Evolutionary conservation across 2,113 vertebrate genomes (phyloP).

Genomic region (Aramus guarauna): DNA sequence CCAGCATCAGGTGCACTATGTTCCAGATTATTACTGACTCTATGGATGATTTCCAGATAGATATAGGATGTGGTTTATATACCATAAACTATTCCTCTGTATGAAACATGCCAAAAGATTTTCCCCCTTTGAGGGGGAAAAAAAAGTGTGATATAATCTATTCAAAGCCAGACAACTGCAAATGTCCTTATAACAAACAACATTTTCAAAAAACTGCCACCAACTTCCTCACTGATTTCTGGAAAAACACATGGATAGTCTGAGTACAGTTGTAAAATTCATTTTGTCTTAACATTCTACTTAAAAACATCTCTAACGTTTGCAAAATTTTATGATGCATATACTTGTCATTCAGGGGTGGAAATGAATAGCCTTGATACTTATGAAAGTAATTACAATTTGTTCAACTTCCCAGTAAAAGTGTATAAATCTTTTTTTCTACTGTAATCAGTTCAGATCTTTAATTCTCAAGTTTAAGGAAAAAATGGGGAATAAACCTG

Average conservation of each 20-base stretch:
- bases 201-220: neutral
- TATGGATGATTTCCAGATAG: neutral
- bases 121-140: neutral
- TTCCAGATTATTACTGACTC: neutral
- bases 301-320: neutral
- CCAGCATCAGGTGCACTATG: neutral
- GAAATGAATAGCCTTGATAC: neutral
- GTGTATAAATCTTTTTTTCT: neutral
- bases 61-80: neutral
- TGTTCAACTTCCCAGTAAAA: neutral
- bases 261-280: neutral
- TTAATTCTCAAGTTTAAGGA: neutral
- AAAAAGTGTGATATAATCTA: neutral
- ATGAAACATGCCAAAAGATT: neutral
- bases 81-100: neutral
- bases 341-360: neutral
- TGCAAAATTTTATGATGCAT: neutral
- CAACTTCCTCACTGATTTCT: neutral
- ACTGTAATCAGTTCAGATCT: neutral
- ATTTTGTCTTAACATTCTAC: neutral
- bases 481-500: neutral
- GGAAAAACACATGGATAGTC: neutral
- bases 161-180: neutral
- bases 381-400: neutral
- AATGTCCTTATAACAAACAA: neutral